These are phyloP conservation scores for Antrozous pallidus DNA, from an alignment of 2,797 vertebrate genomes.

Conservation along the genomic window DNA sequence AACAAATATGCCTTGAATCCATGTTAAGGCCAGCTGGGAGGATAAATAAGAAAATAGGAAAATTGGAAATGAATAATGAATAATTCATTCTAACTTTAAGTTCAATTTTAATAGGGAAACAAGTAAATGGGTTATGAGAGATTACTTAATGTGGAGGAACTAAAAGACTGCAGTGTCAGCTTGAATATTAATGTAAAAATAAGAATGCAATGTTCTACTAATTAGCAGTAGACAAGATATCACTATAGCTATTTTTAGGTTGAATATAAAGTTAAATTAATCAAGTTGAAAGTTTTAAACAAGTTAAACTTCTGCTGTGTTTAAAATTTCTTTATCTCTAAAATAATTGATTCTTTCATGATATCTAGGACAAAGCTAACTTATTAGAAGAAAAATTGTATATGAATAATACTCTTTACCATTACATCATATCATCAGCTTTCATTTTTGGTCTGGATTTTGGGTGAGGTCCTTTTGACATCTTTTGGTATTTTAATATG, in stretches of 20 bases:
- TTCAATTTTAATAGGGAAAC: slow-evolving; percentile 49
- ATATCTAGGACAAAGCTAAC: neutral
- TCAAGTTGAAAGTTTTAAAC: slow-evolving; percentile 6
- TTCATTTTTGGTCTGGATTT: slow-evolving; percentile 5
- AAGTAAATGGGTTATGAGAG: slow-evolving; percentile 1
- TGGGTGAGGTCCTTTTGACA: neutral
- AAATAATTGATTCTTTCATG: neutral
- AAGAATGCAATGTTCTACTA: neutral
- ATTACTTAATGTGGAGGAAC: slow-evolving; percentile 24
- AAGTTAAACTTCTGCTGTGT: neutral
- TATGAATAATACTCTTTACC: neutral
- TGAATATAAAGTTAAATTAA: slow-evolving; percentile 41
- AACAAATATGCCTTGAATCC: neutral
- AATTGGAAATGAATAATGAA: slow-evolving; percentile 12
- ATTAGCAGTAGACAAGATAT: neutral
- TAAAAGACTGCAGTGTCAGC: slow-evolving; percentile 4
- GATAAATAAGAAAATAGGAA: neutral
- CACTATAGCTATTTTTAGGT: neutral
- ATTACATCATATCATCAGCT: neutral
- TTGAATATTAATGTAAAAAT: slow-evolving; percentile 45
- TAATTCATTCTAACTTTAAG: slow-evolving; percentile 27
- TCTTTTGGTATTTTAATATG: slow-evolving; percentile 32
- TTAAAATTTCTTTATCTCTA: neutral
- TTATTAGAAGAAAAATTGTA: neutral
- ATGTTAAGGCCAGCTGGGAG: neutral